Conservation (phyloP, 1,140 invertebrate species). For the Pectinophora gossypiella region DNA sequence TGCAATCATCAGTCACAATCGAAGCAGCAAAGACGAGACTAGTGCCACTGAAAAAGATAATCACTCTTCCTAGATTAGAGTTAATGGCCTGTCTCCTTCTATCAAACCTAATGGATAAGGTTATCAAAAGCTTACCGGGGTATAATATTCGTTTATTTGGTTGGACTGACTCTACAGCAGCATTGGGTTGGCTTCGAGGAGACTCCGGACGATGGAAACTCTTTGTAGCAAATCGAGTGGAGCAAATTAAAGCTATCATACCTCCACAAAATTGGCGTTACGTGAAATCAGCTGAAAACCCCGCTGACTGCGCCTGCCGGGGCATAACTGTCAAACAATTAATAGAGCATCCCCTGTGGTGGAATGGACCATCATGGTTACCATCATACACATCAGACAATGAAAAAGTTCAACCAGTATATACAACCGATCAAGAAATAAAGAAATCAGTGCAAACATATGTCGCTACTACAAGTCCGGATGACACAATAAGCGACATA, state of each 20-base stretch:
- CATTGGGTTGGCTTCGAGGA: conserved; percentile 34
- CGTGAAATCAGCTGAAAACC: conserved; percentile 46
- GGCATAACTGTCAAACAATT: conserved; percentile 28
- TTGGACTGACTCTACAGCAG: conserved; percentile 49
- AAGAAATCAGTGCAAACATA: not conserved
- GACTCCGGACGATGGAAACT: conserved; percentile 25
- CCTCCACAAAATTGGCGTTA: conserved; percentile 43
- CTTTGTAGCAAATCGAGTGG: conserved; percentile 40
- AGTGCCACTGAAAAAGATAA: conserved; percentile 18
- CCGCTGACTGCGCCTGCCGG: conserved; percentile 50
- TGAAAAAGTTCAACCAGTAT: not conserved
- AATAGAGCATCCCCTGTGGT: conserved; percentile 22
- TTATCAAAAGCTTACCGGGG: conserved; percentile 14
- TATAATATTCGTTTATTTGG: not conserved
- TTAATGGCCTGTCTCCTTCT: conserved; percentile 14
- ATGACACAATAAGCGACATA: not conserved
- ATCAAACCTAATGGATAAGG: conserved; percentile 13
- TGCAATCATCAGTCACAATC: conserved; percentile 16
- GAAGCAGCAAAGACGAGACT: conserved; percentile 33
- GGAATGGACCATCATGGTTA: conserved; percentile 19
- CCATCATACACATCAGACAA: conserved; percentile 9
- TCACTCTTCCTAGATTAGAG: conserved; percentile 20
- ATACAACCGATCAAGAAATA: conserved; percentile 1
- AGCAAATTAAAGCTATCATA: conserved; percentile 30
- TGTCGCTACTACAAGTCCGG: not conserved